These are phyloP conservation scores for Pachycephus smyrnensis DNA, from an alignment of 2,888 invertebrate genomes.

Conservation along the genomic window DNA sequence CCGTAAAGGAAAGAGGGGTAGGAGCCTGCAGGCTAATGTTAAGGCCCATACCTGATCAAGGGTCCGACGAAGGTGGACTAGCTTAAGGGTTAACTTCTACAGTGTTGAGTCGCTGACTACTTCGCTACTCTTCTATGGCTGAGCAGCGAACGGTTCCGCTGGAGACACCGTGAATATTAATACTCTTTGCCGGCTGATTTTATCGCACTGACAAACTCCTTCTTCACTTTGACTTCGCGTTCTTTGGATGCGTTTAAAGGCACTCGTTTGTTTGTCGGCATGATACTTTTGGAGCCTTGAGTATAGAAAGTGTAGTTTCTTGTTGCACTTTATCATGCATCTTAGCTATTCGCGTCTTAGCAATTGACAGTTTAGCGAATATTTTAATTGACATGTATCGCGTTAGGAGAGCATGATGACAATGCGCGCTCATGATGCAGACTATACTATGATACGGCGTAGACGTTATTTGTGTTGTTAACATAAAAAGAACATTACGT, in stretches of 20 bases:
- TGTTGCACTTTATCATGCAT: background rate
- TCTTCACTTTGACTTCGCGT: constrained; percentile 13
- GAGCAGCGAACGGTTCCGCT: background rate
- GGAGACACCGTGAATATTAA: constrained; percentile 59
- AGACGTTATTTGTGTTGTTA: background rate
- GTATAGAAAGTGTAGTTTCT: background rate
- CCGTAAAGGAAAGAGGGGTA: constrained; percentile 25
- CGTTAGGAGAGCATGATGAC: background rate
- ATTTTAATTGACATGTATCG: background rate
- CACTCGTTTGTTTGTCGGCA: constrained; percentile 3
- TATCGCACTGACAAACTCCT: constrained; percentile 45
- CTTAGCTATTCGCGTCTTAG: background rate
- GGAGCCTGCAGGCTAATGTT: background rate
- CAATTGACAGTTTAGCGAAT: background rate
- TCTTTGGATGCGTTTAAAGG: constrained; percentile 12
- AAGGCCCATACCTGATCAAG: background rate
- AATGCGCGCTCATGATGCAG: background rate
- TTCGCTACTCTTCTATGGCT: background rate
- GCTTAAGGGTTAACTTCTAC: background rate
- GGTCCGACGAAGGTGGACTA: background rate
- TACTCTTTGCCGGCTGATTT: constrained; percentile 56
- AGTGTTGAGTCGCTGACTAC: background rate
- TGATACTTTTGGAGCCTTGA: background rate
- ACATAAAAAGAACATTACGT: background rate
- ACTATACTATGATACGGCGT: background rate